phyloP scores from a whole-genome alignment of 2,113 vertebrate genomes.

The Brachypodius melanocephalos region DNA sequence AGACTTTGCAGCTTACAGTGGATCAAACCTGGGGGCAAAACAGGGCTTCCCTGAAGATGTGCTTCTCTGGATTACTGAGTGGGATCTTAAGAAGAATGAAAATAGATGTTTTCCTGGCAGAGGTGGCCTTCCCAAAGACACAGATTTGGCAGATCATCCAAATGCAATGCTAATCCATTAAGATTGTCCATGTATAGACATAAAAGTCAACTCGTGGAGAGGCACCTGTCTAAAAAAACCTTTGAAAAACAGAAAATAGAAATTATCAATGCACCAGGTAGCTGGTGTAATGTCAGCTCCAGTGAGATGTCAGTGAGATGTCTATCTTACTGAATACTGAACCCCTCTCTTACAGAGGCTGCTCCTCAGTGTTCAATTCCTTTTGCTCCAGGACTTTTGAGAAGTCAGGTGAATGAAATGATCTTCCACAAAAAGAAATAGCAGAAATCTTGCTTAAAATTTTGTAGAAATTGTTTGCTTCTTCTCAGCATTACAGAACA shows the following conservation, averaged over 20 bases:
- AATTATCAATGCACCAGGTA: accelerated
- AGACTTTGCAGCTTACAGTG: background rate
- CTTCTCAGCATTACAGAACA: background rate
- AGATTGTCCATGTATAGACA: too few relatives aligned
- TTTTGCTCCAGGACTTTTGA: background rate
- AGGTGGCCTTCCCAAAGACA: background rate
- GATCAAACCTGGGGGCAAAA: background rate
- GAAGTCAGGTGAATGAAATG: background rate
- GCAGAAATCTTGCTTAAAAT: background rate
- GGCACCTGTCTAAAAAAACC: background rate
- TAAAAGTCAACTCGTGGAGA: background rate
- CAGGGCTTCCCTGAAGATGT: background rate
- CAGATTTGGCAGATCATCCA: background rate
- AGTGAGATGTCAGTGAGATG: background rate
- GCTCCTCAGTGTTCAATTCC: background rate
- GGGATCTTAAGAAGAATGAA: background rate
- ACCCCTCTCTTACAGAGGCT: accelerated
- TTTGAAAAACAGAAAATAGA: background rate
- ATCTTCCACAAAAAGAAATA: background rate
- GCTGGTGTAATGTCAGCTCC: background rate
- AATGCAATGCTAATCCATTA: background rate
- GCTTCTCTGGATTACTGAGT: background rate
- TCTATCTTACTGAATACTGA: background rate
- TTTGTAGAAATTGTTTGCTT: background rate
- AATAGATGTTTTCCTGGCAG: background rate